Evolutionary conservation across 30 jellyfish, hydroid and myxozoan genomes (phyloP).

Genomic region (Clytia hemisphaerica): DNA sequence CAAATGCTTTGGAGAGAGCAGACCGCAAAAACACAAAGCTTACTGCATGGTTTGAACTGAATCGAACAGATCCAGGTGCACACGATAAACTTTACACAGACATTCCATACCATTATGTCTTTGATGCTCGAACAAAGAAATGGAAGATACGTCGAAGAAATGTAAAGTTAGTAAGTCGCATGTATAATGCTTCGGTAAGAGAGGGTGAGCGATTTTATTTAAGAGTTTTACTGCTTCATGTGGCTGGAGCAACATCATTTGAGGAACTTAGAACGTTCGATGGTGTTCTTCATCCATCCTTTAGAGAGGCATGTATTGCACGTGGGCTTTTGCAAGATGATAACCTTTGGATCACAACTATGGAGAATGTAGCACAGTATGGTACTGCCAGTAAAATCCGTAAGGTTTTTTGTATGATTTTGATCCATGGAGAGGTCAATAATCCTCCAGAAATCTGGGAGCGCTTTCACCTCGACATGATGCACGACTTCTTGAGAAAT

Average conservation of each 20-base stretch:
- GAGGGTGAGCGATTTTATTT: slow-evolving; percentile 38
- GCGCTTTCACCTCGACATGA: background rate
- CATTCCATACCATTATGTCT: slow-evolving; percentile 34
- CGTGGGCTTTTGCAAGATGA: slow-evolving; percentile 46
- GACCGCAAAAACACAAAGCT: slow-evolving; percentile 33
- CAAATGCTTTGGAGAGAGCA: slow-evolving; percentile 27
- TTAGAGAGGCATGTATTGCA: slow-evolving; percentile 54
- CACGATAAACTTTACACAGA: slow-evolving; percentile 32
- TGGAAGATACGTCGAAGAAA: slow-evolving; percentile 28
- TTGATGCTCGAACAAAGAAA: background rate
- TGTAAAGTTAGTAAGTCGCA: slow-evolving; percentile 22
- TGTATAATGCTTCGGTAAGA: slow-evolving; percentile 38
- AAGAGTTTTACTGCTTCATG: slow-evolving; percentile 18
- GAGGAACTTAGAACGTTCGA: slow-evolving; percentile 41
- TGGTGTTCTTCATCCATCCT: slow-evolving; percentile 40
- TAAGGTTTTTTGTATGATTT: no score
- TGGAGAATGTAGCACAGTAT: background rate
- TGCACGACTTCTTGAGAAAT: background rate
- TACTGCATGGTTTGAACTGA: slow-evolving; percentile 44
- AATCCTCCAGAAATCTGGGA: background rate
- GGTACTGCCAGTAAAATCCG: background rate
- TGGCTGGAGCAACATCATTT: slow-evolving; percentile 60
- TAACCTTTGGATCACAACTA: background rate
- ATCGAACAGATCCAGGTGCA: slow-evolving; percentile 32
- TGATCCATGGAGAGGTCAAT: background rate